phyloP scores from a whole-genome alignment of 2,888 invertebrate species.

The Hirtodrosophila cameraria region DNA sequence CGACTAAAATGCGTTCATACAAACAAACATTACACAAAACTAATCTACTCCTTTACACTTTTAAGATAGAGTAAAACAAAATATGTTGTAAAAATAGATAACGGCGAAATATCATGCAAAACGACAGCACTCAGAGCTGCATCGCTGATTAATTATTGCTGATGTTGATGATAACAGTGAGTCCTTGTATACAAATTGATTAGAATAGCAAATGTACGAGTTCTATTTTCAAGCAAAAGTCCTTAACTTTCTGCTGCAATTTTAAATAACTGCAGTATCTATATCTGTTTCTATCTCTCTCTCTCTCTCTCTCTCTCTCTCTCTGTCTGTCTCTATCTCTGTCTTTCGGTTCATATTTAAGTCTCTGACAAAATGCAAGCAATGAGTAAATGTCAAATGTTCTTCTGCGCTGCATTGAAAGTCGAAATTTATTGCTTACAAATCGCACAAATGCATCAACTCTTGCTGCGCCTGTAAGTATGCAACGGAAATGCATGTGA shows the following conservation, averaged over 20 bases:
- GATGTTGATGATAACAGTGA: constrained; percentile 35
- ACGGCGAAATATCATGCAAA: not conserved
- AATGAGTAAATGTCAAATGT: constrained; percentile 80
- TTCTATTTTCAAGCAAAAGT: constrained; percentile 4
- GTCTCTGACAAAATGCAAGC: constrained; percentile 59
- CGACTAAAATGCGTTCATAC: no score
- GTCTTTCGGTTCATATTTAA: no score
- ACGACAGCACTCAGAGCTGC: constrained; percentile 19
- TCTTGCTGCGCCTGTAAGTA: constrained; percentile 53
- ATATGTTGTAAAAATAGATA: not conserved
- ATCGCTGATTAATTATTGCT: constrained; percentile 71
- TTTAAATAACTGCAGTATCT: constrained; percentile 17
- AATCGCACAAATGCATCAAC: constrained; percentile 67
- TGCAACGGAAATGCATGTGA: constrained; percentile 74
- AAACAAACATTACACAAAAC: no score
- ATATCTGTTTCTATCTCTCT: not conserved
- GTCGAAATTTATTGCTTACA: constrained; percentile 70
- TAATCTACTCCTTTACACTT: no score
- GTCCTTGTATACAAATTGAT: constrained; percentile 43
- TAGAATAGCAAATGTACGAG: constrained; percentile 37
- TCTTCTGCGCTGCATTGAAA: constrained; percentile 58
- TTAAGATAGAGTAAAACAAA: not conserved
- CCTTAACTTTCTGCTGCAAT: not conserved
- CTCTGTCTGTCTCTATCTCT: not conserved
- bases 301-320: not conserved